Base-by-base conservation (phyloP, 1,140 invertebrate genomes). In the Pteromalus puparum region DNA sequence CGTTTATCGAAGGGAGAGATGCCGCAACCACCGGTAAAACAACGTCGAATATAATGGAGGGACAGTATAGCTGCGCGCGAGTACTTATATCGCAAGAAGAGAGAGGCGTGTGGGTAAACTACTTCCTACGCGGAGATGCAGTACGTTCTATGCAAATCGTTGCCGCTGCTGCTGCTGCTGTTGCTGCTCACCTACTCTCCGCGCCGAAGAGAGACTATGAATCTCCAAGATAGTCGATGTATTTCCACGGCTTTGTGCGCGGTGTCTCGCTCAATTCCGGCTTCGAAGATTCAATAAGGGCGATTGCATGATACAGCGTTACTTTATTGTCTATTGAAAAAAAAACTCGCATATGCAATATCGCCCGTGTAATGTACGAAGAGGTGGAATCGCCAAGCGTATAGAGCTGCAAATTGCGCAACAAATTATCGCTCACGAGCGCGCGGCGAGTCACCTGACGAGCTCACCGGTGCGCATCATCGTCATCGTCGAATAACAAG, bases 371-470 rank as follows among this genome's bases (percentile, higher is more conserved):
- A 70, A 30, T 30, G 26, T n/a, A 28, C 12, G 26, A 26, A 30
- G 46, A 48, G 46, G 13, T 9, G 75, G 24, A 73, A 53, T 5
- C 12, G 9, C 15, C 67, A 28, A 5, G 24, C 13, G 18, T 28
- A n/a, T n/a, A 0, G 73, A 12, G 28, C 18, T 34, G 15, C 34
- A 10, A 24, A 88, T 89, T 90, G 88, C 87, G 87, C 87, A 89
- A 90, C 87, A 77, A 87, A 89, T 90, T 90, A 89, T 87, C 88
- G 30, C 26, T 42, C 38, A 7, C 38, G 38, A 42, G 34, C 26
- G 70, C 28, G 82, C 86, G 82, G 82, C 86, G 82, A 87, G 85
- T 89, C 87, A 88, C 87, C 87, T 87, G 87, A 89, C 75, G 15
- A 34, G 12, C 10, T 76, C 38, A 26, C 24, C 74, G 53, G 21